phyloP scores from a whole-genome alignment of 2,797 vertebrate species.

The Myripristis jacobus region DNA sequence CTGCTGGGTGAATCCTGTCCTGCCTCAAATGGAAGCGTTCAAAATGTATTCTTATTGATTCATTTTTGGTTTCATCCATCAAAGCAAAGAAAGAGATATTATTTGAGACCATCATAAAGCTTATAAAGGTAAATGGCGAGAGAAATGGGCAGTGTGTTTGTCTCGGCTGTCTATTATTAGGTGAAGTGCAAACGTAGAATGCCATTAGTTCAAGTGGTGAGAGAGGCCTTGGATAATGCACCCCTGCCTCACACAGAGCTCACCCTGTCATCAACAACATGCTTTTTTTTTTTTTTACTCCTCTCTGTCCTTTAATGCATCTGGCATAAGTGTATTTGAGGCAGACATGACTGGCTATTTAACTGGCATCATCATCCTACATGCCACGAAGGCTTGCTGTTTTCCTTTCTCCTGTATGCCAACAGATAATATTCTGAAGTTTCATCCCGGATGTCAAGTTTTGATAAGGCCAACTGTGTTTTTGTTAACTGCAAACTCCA shows the following conservation, averaged over 20 bases:
- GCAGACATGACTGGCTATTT: conserved; percentile 27
- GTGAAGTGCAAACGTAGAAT: conserved; percentile 23
- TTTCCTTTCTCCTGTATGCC: neutral
- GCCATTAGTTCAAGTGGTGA: conserved; percentile 40
- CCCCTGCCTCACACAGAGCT: conserved; percentile 19
- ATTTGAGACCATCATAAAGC: no score
- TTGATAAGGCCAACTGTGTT: neutral
- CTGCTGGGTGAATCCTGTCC: neutral
- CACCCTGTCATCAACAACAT: conserved; percentile 26
- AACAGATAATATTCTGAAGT: neutral
- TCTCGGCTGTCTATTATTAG: neutral
- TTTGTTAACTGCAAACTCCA: neutral
- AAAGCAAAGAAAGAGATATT: neutral
- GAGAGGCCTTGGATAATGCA: conserved; percentile 52
- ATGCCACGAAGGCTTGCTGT: no score
- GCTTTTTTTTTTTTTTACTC: conserved; percentile 22
- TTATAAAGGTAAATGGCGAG: neutral
- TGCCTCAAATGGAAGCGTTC: neutral
- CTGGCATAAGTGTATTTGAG: conserved; percentile 23
- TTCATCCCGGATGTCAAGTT: neutral
- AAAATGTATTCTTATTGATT: neutral
- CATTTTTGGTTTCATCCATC: neutral
- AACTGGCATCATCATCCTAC: neutral
- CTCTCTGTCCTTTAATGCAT: conserved; percentile 20
- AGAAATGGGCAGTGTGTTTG: neutral